A percentile compares a stretch with the other conserved stretches of the same genome.
phyloP scores from a whole-genome alignment of 2,888 invertebrate species.

The Tuta absoluta region DNA sequence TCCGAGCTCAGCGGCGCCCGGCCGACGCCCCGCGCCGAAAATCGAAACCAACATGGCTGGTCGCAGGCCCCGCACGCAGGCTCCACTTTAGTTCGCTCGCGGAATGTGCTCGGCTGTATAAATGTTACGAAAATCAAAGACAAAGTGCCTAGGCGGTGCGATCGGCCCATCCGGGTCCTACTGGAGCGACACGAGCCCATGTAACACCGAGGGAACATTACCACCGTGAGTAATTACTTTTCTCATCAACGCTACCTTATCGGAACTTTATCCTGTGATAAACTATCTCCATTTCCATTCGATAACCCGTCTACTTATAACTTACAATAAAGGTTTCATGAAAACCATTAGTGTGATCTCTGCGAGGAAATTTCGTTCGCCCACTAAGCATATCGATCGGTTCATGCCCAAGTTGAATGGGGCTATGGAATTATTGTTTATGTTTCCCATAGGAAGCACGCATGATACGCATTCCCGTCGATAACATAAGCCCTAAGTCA shows the following conservation, averaged over 20 bases:
- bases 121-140: constrained; percentile 76
- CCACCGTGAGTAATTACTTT: constrained; percentile 59
- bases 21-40: constrained; percentile 30
- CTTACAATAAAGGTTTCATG: background rate
- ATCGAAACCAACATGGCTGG: constrained; percentile 72
- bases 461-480: background rate
- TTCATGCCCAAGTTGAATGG: constrained; percentile 46
- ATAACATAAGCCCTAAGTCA: background rate
- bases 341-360: background rate
- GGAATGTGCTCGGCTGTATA: constrained; percentile 71
- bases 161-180: constrained; percentile 50
- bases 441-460: constrained; percentile 39
- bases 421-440: constrained; percentile 54
- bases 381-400: constrained; percentile 62
- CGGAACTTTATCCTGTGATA: background rate
- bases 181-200: constrained; percentile 59
- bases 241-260: background rate
- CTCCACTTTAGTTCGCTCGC: constrained; percentile 56
- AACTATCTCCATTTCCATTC: background rate
- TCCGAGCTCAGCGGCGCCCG: background rate
- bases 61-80: constrained; percentile 55
- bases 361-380: constrained; percentile 24
- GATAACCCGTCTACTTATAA: background rate
- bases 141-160: constrained; percentile 64
- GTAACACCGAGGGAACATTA: constrained; percentile 56